Evolutionary conservation across 2,888 invertebrate genomes (phyloP).

Genomic region (Epinotia brunnichana): DNA sequence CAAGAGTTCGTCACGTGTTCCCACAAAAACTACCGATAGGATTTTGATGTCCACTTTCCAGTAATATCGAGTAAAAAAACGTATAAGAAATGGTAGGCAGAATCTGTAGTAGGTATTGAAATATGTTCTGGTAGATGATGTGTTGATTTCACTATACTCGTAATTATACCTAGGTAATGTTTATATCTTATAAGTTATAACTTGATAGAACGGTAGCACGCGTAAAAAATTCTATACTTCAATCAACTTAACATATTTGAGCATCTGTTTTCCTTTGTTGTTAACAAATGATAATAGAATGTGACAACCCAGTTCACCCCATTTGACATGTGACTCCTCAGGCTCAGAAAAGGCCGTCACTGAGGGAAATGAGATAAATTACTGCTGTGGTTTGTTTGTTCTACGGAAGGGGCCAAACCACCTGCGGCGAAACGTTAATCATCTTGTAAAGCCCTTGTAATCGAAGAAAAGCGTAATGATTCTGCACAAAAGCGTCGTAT

Average conservation of each 20-base stretch:
- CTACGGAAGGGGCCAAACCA: conserved; percentile 54
- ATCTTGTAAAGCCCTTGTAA: conserved; percentile 39
- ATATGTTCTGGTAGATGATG: no score
- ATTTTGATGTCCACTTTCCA: no score
- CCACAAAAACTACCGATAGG: no score
- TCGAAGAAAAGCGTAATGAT: conserved; percentile 42
- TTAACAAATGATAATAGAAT: conserved; percentile 59
- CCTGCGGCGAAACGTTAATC: conserved; percentile 43
- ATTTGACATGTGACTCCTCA: conserved; percentile 68
- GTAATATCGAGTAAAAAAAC: no score
- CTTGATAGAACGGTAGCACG: no score
- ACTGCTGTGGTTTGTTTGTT: conserved; percentile 66
- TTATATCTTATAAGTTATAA: no score
- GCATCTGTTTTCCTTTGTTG: conserved; percentile 19
- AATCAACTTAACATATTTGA: neutral
- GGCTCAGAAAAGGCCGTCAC: conserved; percentile 72
- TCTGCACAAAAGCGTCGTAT: conserved; percentile 49
- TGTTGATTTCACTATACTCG: no score
- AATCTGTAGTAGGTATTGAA: no score
- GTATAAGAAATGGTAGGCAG: no score
- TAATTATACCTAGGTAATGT: no score
- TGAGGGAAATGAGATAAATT: conserved; percentile 79
- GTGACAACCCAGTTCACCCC: conserved; percentile 62
- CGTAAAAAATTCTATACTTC: neutral
- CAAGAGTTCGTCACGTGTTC: no score